Evolutionary conservation across 2,888 invertebrate genomes (phyloP), one percentile per base, ranked within the genome.

Genomic region (Drosophila anomalata): DNA sequence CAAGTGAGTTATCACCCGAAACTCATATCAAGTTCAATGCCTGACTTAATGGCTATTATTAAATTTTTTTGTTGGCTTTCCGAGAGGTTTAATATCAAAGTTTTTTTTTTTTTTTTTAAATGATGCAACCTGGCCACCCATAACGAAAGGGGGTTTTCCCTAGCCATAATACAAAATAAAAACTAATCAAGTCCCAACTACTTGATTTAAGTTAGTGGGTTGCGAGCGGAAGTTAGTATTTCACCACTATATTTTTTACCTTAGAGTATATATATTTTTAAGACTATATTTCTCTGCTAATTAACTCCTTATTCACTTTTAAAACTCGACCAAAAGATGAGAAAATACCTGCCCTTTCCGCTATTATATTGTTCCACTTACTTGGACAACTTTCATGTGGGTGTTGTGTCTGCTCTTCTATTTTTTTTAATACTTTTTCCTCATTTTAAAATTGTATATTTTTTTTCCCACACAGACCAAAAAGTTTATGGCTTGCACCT

Each of bases 11-110:
- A 71, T 63, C 50, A 39, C n/a, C 42, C n/a, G 24, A 41, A 67
- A 56, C 8, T 17, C 47, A 59, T 72, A 66, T 65, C 73, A 79
- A 79, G 86, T 69, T 58, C 79, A 86, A 86, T 83, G 86, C 69
- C 63, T 63, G 59, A 29, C 31, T 48, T 55, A 51, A 62, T 72
- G 46, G 54, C 67, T 53, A 67, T 66, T 65, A 65, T 65, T 65
- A 66, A 47, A 47, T 46, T 22, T 54, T 26, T 51, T 44, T 26
- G 36, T 44, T 59, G 22, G 20, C 29, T 44, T 33, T 33, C 47
- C n/a, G 17, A 20, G n/a, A 50, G 29, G 44, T 52, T 22, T 14
- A 22, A 20, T 44, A 44, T 44, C 44, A 44, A 44, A 44, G 12
- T 14, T 20, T 42, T 2, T 8, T 8, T 24, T 24, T 24, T 24